Base-by-base conservation (phyloP, 2,797 vertebrate species). In the Falco biarmicus region DNA sequence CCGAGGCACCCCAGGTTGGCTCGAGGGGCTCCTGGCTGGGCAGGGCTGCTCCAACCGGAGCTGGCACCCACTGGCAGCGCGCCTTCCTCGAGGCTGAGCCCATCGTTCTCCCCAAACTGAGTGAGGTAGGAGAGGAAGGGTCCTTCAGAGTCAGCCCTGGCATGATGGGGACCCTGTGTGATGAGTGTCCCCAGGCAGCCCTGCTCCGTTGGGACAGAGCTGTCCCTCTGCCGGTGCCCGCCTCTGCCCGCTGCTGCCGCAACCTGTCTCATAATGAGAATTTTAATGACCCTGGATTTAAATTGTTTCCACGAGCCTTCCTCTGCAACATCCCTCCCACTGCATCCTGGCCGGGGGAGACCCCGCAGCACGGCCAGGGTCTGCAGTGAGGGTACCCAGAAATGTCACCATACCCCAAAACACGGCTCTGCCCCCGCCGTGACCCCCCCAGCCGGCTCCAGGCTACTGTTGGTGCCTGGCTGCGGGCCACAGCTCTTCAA, bases 201-300 rank as follows among this genome's bases (percentile, higher is more conserved):
- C 57, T 13, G 2, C 48, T 34, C 29, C 1, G 0, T 28, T n/a
- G 4, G 26, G 73, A 54, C 73, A 59, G 83, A 76, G 73, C 70
- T 43, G 51, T 43, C 65, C 54, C 76, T 56, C 31, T 32, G 34
- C 70, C 34, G 3, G 18, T 14, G 3, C 74, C 81, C 5, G 16
- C 17, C 54, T 56, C 78, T 47, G 60, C 73, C 80, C 50, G 0
- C 75, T 13, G 12, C 69, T 47, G 57, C 78, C 59, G 10, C 82
- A 22, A 51, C 84, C 90, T 91, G 84, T 93, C 92, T 94, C 95
- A 89, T 59, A 66, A 87, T 85, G 89, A 90, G 93, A 92, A 94
- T 90, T 79, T 82, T 87, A 89, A 87, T 0, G 10, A 37, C 41
- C 50, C 47, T 4, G 50, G 15, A 8, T 50, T 43, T 47, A 28